phyloP scores from a whole-genome alignment of 2,797 vertebrate species.

The Lepus oiostolus region DNA sequence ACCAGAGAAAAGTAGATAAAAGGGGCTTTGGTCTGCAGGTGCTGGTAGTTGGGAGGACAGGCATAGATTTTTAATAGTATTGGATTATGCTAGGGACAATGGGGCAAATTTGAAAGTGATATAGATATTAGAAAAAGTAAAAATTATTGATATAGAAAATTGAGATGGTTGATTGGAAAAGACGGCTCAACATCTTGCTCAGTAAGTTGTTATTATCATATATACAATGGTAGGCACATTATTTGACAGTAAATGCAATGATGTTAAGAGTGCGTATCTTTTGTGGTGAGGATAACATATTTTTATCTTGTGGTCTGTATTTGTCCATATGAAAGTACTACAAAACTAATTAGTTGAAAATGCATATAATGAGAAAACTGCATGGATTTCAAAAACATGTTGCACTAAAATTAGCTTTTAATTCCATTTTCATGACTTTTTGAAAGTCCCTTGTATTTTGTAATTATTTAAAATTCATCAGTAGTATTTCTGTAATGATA shows the following conservation, averaged over 20 bases:
- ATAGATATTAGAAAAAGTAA: not conserved
- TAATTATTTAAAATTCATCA: not conserved
- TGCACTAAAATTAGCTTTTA: too few relatives aligned
- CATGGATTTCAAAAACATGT: too few relatives aligned
- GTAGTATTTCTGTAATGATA: not conserved
- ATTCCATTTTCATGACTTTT: too few relatives aligned
- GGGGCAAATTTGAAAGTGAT: slow-evolving; percentile 34
- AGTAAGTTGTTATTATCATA: not conserved
- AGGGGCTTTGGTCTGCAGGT: not conserved
- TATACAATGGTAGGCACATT: not conserved
- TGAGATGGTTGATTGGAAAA: slow-evolving; percentile 36
- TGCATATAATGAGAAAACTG: too few relatives aligned
- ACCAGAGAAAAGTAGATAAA: not conserved
- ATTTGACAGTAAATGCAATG: not conserved
- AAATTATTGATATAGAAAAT: slow-evolving; percentile 24
- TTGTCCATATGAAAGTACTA: not conserved
- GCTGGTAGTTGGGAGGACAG: not conserved
- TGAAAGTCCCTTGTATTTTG: not conserved
- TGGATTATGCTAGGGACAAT: not conserved
- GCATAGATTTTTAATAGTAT: not conserved
- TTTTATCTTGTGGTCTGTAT: not conserved
- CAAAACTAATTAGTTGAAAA: too few relatives aligned
- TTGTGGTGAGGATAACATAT: not conserved
- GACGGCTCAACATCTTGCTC: not conserved
- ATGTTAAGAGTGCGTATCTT: not conserved